phyloP scores from a whole-genome alignment of 2,797 vertebrate species.

The Glyptemys insculpta region DNA sequence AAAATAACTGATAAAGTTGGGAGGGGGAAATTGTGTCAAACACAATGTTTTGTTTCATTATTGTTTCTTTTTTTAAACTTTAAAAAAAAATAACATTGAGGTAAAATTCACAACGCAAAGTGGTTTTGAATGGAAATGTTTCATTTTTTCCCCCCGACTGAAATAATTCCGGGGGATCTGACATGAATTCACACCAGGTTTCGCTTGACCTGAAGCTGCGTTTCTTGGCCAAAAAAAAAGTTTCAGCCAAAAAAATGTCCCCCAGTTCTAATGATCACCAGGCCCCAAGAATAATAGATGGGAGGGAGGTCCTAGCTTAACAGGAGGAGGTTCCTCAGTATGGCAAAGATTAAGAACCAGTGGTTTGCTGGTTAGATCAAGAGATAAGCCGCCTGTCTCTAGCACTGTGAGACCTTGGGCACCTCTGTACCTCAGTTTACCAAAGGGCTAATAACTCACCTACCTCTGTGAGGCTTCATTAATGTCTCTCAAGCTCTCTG shows the following conservation, averaged over 20 bases:
- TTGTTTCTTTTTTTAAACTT: neutral
- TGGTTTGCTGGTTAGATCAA: neutral
- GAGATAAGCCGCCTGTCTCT: neutral
- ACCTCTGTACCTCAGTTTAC: neutral
- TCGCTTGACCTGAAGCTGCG: neutral
- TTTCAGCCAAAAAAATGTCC: neutral
- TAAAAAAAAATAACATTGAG: neutral
- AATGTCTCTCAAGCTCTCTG: neutral
- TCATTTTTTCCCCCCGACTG: neutral
- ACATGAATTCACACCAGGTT: neutral
- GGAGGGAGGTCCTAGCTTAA: neutral
- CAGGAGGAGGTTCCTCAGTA: neutral
- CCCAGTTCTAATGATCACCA: neutral
- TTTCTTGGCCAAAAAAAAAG: neutral
- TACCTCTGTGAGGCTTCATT: neutral
- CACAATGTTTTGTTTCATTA: neutral
- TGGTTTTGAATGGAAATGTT: neutral
- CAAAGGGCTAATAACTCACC: neutral
- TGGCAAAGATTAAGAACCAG: neutral
- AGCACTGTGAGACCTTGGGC: neutral
- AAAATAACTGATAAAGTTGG: neutral
- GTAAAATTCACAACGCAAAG: neutral
- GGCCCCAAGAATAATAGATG: neutral
- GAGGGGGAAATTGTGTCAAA: neutral
- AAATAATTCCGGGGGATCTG: neutral